These are phyloP conservation scores for Stegostoma tigrinum DNA, from an alignment of 2,113 vertebrate species.

Conservation along the genomic window DNA sequence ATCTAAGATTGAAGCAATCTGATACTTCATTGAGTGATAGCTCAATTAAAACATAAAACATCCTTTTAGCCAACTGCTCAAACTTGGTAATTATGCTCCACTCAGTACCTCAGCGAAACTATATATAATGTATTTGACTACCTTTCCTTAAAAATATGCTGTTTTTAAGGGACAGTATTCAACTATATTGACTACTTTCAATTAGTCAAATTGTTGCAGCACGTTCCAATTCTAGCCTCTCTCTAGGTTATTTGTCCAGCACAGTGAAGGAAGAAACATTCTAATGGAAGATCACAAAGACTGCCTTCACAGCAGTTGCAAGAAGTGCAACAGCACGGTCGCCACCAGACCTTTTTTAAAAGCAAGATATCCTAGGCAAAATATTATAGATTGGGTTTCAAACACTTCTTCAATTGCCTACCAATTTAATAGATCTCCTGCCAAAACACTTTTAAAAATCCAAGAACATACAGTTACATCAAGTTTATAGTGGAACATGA, in stretches of 20 bases:
- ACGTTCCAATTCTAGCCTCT: background rate
- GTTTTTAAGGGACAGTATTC: too few species aligned
- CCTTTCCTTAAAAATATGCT: background rate
- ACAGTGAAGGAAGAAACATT: background rate
- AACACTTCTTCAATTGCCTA: too few species aligned
- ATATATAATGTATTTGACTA: background rate
- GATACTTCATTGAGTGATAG: background rate
- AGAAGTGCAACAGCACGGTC: background rate
- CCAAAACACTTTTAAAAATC: background rate
- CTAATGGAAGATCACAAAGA: background rate
- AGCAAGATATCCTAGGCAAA: background rate
- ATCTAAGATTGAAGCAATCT: background rate
- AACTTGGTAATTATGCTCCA: background rate
- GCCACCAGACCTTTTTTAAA: background rate
- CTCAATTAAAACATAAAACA: too few species aligned
- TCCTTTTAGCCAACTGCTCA: background rate
- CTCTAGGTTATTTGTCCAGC: background rate
- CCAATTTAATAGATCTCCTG: background rate
- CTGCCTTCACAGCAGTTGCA: background rate
- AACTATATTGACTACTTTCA: too few species aligned
- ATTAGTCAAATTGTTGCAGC: background rate
- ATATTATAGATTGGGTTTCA: too few species aligned
- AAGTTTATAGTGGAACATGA: background rate
- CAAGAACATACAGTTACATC: background rate
- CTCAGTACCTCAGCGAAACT: background rate